These are phyloP conservation scores for Platynereis dumerilii DNA, from an alignment of 2,888 invertebrate genomes.

Conservation along the genomic window DNA sequence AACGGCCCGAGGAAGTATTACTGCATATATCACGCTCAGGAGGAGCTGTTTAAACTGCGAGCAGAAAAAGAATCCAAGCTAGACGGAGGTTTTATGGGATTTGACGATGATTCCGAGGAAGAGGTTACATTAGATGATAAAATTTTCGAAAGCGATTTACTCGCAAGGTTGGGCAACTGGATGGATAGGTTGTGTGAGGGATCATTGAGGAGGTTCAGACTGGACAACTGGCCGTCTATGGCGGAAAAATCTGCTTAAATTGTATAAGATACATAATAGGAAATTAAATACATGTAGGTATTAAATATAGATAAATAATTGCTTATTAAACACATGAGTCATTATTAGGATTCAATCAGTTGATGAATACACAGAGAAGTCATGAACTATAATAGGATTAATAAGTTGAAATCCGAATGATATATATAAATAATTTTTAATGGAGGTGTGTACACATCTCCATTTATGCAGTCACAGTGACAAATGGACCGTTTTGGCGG, in stretches of 20 bases:
- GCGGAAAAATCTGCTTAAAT: neutral
- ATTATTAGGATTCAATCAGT: too few relatives aligned
- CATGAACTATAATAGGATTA: too few relatives aligned
- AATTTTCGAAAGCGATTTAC: constrained; percentile 44
- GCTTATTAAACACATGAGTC: too few relatives aligned
- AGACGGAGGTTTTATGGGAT: constrained; percentile 30
- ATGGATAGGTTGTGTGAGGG: constrained; percentile 96
- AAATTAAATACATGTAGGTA: neutral
- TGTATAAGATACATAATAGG: neutral
- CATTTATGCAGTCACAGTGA: too few relatives aligned
- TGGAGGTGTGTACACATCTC: too few relatives aligned
- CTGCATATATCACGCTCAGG: constrained; percentile 86
- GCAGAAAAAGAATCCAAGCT: neutral
- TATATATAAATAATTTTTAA: too few relatives aligned
- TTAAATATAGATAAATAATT: too few relatives aligned
- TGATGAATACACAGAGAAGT: too few relatives aligned
- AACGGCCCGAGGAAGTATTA: constrained; percentile 98
- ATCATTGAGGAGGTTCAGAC: constrained; percentile 90
- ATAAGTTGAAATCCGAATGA: too few relatives aligned
- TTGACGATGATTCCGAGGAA: constrained; percentile 28
- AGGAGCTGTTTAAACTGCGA: constrained; percentile 34
- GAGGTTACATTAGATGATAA: constrained; percentile 39
- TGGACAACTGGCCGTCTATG: constrained; percentile 89
- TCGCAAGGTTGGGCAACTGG: constrained; percentile 93
- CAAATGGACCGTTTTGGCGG: too few relatives aligned